Base-by-base conservation (phyloP, 2,113 vertebrate species). In the Microcebus murinus region DNA sequence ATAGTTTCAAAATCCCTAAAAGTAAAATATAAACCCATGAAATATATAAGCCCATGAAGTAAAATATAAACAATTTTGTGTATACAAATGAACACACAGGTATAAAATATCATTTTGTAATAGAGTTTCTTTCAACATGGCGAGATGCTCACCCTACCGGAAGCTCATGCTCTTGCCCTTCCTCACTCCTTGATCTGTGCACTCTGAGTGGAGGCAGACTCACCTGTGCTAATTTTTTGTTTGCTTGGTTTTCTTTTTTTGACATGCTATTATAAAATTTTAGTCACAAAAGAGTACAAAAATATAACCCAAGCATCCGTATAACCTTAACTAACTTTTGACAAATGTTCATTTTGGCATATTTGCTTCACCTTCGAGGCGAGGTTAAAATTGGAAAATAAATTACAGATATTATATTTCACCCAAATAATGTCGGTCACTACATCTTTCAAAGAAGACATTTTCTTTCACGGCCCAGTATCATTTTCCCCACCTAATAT, bases 101-200 rank as follows among this genome's bases (percentile, higher is more conserved):
- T 27, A 50, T 36, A 55, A n/a, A 84, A 68, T 55, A 57, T 11
- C 39, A 48, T 65, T 77, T 71, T 65, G 36, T 36, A 65, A 59
- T 27, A 68, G 48, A 57, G 20, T 77, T 57, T 45, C 61, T 70
- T 52, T 63, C 23, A 31, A 13, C 7, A 9, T 8, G 42, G 12
- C 31, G 1, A 39, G 39, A 42, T 23, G 34, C 20, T n/a, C 2
- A 12, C 31, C 4, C 1, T 7, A 0, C 0, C 9, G 9, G 36
- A 48, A 74, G 39, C 29, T 48, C 15, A 17, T 9, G 17, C 21
- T 6, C 3, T 45, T 11, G 2, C 2, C 45, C 34, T 25, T 8
- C 10, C 65, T 34, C 68, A 9, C 20, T 67, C 3, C 42, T 45
- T 4, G 45, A 2, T 21, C 29, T 29, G 10, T 61, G 10, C 10